Evolutionary conservation across 1,140 invertebrate species (phyloP), one percentile per base, ranked within the genome.

Genomic region (Lordiphosa collinella): DNA sequence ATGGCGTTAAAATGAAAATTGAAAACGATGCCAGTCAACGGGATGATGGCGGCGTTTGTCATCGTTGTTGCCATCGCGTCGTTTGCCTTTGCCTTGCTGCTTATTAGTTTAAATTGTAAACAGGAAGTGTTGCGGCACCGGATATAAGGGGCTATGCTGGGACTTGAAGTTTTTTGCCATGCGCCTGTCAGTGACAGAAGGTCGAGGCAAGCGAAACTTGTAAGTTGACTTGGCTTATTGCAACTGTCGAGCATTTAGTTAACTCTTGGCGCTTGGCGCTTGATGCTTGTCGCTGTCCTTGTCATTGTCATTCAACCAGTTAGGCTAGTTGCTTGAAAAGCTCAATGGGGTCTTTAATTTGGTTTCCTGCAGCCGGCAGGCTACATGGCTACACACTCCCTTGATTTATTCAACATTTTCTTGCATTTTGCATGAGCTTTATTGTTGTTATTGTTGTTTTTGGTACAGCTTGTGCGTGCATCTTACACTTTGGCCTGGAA

Each of bases 101-200:
- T 82, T 84, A 82, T 82, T 82, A 82, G 78, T 73, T 82, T 84
- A 84, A 78, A 71, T 82, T 63, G 78, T 82, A 82, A 84, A 82
- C 78, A 82, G 78, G 78, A 82, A 73, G 78, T 65, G 59, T 70
- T 76, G 76, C 58, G 71, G 78, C 73, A 79, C 58, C 69, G 69
- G 69, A 70, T 73, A 72, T 73, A 73, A 73, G 50, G 43, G 32
- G 41, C 60, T 50, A 46, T 25, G 25, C 32, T 25, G 6, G 14
- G 41, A 11, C 4, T n/a, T n/a, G 31, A 5, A 6, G 43, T 37
- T 16, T 35, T 11, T 67, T 58, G 46, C 53, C 46, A 47, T 54
- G 13, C 12, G 62, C 53, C 62, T 75, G 75, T 63, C 76, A 72
- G 66, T 50, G 50, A 49, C 73, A 72, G 66, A 40, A n/a, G 31